Percentiles rank a stretch among this genome's conserved stretches.
Evolutionary conservation across 2,888 invertebrate species (phyloP).

Genomic region (Malthinus seriepunctatus): DNA sequence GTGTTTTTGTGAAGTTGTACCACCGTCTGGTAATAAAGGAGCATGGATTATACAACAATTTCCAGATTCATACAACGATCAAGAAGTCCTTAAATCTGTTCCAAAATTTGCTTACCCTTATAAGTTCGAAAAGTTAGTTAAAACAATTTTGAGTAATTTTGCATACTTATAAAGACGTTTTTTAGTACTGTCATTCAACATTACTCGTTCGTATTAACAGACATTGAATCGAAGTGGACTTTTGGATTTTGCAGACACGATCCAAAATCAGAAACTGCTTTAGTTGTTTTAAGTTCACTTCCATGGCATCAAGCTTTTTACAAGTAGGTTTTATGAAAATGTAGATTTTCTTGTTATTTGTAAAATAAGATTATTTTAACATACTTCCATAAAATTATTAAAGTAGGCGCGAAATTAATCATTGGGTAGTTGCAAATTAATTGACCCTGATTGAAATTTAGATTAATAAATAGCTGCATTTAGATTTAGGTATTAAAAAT

Average conservation of each 20-base stretch:
- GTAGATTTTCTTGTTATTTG: too few species aligned
- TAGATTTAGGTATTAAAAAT: too few species aligned
- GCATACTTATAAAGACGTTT: constrained; percentile 46
- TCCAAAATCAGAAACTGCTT: constrained; percentile 83
- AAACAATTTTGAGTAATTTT: background rate
- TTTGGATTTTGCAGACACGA: constrained; percentile 98
- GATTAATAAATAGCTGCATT: too few species aligned
- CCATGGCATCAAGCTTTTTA: constrained; percentile 98
- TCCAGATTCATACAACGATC: constrained; percentile 81
- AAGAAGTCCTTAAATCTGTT: constrained; percentile 82
- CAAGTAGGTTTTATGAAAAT: constrained; percentile 63
- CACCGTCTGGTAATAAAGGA: constrained; percentile 64
- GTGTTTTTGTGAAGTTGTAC: constrained; percentile 81
- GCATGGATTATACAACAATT: constrained; percentile 82
- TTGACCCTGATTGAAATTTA: too few species aligned
- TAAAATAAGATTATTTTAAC: background rate
- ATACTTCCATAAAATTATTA: too few species aligned
- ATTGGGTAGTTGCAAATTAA: too few species aligned
- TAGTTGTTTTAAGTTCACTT: constrained; percentile 84
- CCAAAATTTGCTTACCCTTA: constrained; percentile 93
- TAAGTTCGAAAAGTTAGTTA: constrained; percentile 73
- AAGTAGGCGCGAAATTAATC: too few species aligned
- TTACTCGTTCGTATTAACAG: constrained; percentile 96
- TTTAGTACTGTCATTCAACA: constrained; percentile 83
- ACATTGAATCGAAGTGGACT: constrained; percentile 92